Evolutionary conservation across 2,888 invertebrate species (phyloP), one percentile per base, ranked within the genome.

Genomic region (Drosophila melanocephala): DNA sequence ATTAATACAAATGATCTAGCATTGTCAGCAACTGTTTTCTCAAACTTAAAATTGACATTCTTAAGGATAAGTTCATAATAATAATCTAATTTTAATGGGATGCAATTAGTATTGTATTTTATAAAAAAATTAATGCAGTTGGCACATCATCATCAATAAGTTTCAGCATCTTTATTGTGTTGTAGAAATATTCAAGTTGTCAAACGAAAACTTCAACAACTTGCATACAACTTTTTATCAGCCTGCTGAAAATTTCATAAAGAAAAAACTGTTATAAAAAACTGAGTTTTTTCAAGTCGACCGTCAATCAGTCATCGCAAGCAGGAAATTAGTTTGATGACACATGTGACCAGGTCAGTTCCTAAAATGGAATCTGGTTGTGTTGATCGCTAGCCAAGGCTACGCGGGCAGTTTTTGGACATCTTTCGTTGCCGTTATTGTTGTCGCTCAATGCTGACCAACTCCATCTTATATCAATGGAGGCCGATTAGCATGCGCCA

Each of bases 401-500:
- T 47, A 16, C 1, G 16, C 47, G 9, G 16, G 22, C 16, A 22
- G 7, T 26, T 47, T 47, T 47, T 47, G 47, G 7, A 16, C 22
- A 26, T 16, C 22, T 26, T 16, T 22, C 16, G 14, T 9, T 47
- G 22, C 22, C 12, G n/a, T 14, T 47, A 4, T 9, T 47, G 16
- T 26, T 16, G 47, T 5, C 22, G 2, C 14, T 22, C 47, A 47
- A 47, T 22, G 22, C 22, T 51, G 28, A 10, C 19, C 19, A 51
- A 28, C 28, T 28, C 26, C 19, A 50, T 39, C 19, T 33, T 16
- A 22, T 28, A 33, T 19, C 28, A 69, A 44, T 10, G 37, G 32
- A 22, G 26, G 47, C 47, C 19, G 9, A 47, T 47, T 16, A 47
- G 9, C 47, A 12, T 22, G 44, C 35, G 37, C 44, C 66, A 66